Evolutionary conservation across 2,888 invertebrate species (phyloP), one percentile per base, ranked within the genome.

Genomic region (Liodrosophila aerea): DNA sequence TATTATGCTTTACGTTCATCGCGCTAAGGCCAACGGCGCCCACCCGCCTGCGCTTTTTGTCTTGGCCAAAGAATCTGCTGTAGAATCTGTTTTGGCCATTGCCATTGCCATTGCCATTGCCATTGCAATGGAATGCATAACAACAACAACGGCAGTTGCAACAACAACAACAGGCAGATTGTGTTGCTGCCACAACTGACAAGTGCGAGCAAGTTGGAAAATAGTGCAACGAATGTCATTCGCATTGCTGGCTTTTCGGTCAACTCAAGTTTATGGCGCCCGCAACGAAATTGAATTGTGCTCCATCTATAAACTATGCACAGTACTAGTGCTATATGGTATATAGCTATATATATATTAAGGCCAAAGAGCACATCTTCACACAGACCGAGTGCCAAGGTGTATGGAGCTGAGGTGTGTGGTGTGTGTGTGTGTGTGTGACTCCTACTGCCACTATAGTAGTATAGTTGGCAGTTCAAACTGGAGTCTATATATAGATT

Each of bases 1-100:
- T 78, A 78, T 78, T 80, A 78, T 78, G 81, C 77, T 78, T 83
- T 80, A 83, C 78, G 84, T 71, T 81, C 65, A 56, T 71, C 76
- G 83, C 64, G 68, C 57, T 71, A 60, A 58, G 71, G 81, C 80
- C 83, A 80, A 71, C 73, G 78, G 78, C 83, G 77, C 81, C 78
- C 78, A 78, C 84, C 78, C 78, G 78, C 78, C 83, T 83, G 83
- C 81, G 81, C 71, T 73, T 73, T 83, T 76, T 73, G 70, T 76
- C 52, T 67, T 52, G 67, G 50, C 63, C 64, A 66, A 61, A 60
- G 76, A 73, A 83, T 76, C 81, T 76, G 73, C 69, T 64, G 52
- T 5, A 52, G 50, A 72, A 70, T 70, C 70, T 58, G 81, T 74
- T 82, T 69, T 75, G 58, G 76, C 65, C 72, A 78, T 81, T 76